phyloP scores from a whole-genome alignment of 2,888 invertebrate genomes.

The Agriotes lineatus region DNA sequence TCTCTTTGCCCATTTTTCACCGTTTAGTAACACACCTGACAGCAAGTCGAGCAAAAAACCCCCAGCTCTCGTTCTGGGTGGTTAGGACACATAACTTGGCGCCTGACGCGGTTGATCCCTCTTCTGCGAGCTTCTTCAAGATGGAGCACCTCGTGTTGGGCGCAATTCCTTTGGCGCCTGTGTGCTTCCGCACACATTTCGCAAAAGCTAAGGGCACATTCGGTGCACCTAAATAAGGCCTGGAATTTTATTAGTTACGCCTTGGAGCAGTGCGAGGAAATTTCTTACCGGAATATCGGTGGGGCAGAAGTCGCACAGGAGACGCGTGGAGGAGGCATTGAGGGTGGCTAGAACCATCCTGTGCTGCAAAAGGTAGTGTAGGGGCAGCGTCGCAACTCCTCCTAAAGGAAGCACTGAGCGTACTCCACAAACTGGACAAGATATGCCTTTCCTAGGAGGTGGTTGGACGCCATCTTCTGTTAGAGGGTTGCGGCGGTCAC shows the following conservation, averaged over 20 bases:
- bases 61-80: slow-evolving; percentile 78
- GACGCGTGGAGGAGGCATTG: slow-evolving; percentile 66
- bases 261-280: background rate
- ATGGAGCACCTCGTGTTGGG: slow-evolving; percentile 73
- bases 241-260: slow-evolving; percentile 57
- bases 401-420: slow-evolving; percentile 73
- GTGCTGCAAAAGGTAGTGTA: slow-evolving; percentile 74
- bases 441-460: slow-evolving; percentile 63
- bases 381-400: slow-evolving; percentile 74
- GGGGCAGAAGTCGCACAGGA: slow-evolving; percentile 73
- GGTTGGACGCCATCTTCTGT: slow-evolving; percentile 13
- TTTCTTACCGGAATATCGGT: slow-evolving; percentile 69
- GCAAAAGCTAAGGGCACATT: slow-evolving; percentile 80
- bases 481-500: slow-evolving; percentile 67
- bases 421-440: slow-evolving; percentile 74
- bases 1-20: background rate
- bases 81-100: slow-evolving; percentile 72
- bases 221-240: slow-evolving; percentile 79
- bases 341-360: slow-evolving; percentile 69
- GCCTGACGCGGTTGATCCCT: slow-evolving; percentile 65
- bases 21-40: slow-evolving; percentile 64
- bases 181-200: slow-evolving; percentile 77
- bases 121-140: slow-evolving; percentile 70
- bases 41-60: slow-evolving; percentile 79
- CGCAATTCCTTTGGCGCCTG: slow-evolving; percentile 69